Evolutionary conservation across 2,797 vertebrate genomes (phyloP).

Genomic region (Syngnathus acus): DNA sequence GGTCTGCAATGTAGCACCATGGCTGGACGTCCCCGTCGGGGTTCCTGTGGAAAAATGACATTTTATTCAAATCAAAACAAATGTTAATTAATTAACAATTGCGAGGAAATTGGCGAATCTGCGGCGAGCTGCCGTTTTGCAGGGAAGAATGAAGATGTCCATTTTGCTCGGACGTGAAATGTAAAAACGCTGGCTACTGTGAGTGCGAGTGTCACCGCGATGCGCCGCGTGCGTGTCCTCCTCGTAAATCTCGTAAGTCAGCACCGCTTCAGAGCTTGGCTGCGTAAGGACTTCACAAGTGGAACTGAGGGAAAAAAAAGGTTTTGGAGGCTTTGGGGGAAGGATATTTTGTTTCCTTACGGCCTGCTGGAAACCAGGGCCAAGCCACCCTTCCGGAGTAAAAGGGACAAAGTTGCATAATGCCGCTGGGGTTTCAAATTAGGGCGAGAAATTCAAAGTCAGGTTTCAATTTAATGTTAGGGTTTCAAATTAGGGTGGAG

Average conservation of each 20-base stretch:
- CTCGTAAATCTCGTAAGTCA: slow-evolving; percentile 40
- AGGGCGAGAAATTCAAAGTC: no score
- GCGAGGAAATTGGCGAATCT: no score
- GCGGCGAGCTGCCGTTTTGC: neutral
- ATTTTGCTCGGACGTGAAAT: slow-evolving; percentile 11
- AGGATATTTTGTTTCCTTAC: slow-evolving; percentile 1
- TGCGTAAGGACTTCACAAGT: slow-evolving; percentile 51
- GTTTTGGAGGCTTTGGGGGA: slow-evolving; percentile 30
- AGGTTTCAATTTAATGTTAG: no score
- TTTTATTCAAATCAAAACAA: neutral
- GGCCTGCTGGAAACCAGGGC: neutral
- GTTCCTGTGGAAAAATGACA: slow-evolving; percentile 70
- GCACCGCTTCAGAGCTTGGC: slow-evolving; percentile 59
- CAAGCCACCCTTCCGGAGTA: neutral
- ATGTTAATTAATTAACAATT: neutral
- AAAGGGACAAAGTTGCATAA: neutral
- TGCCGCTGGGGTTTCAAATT: no score
- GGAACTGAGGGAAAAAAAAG: slow-evolving; percentile 40
- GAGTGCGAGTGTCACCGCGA: slow-evolving; percentile 5
- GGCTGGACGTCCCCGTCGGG: slow-evolving; percentile 93
- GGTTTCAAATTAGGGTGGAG: no score
- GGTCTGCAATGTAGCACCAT: slow-evolving; percentile 91
- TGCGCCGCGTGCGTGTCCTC: slow-evolving; percentile 16
- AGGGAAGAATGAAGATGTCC: neutral
- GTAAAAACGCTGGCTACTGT: slow-evolving; percentile 16